These are phyloP conservation scores for Lacerta viridis DNA, from an alignment of 2,797 vertebrate species.

Conservation along the genomic window DNA sequence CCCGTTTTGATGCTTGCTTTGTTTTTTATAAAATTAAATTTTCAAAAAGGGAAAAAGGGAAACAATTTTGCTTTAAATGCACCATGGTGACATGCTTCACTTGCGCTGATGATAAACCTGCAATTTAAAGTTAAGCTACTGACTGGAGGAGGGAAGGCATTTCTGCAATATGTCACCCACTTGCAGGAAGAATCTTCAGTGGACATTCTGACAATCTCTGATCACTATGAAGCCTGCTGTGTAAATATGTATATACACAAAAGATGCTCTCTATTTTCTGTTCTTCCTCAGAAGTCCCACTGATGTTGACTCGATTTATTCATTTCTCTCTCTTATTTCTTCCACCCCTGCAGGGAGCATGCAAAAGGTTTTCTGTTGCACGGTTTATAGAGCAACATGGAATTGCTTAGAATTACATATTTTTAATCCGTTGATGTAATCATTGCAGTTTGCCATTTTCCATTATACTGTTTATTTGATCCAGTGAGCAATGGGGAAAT, in stretches of 20 bases:
- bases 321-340: slow-evolving; percentile 40
- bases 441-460: slow-evolving; percentile 33
- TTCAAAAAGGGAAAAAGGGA: slow-evolving; percentile 1
- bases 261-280: not conserved
- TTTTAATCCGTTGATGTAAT: slow-evolving; percentile 37
- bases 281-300: slow-evolving; percentile 18
- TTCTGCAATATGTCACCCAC: slow-evolving; percentile 35
- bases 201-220: slow-evolving; percentile 9
- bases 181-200: slow-evolving; percentile 29
- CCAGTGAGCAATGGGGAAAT: slow-evolving; percentile 46
- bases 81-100: slow-evolving; percentile 24
- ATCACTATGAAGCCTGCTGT: slow-evolving; percentile 20
- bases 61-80: slow-evolving; percentile 14
- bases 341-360: not conserved
- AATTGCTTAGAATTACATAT: slow-evolving; percentile 47
- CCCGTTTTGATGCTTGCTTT: not conserved
- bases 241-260: slow-evolving; percentile 16
- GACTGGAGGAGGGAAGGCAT: slow-evolving; percentile 28
- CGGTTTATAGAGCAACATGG: slow-evolving; percentile 25
- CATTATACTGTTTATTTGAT: slow-evolving; percentile 47
- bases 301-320: slow-evolving; percentile 43
- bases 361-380: slow-evolving; percentile 23
- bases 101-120: slow-evolving; percentile 34
- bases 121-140: slow-evolving; percentile 49
- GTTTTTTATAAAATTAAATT: slow-evolving; percentile 49